Percentiles rank a stretch among this genome's conserved stretches.
Conservation (phyloP, 2,888 invertebrate genomes). For the Eulithis testata region DNA sequence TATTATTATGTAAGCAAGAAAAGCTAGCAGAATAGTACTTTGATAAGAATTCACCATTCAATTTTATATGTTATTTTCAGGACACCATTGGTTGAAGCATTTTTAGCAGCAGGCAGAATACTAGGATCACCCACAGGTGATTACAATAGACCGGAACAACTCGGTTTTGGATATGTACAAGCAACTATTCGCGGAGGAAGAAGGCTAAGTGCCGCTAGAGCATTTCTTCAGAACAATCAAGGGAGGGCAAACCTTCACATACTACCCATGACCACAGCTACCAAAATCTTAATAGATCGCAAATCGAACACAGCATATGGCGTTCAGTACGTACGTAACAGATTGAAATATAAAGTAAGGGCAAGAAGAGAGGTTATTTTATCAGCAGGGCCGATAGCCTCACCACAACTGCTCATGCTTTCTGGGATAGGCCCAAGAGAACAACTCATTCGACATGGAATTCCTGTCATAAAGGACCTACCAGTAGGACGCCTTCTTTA, state of each 20-base stretch:
- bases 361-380: constrained; percentile 89
- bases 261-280: constrained; percentile 80
- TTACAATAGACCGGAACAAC: constrained; percentile 85
- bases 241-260: constrained; percentile 84
- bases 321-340: constrained; percentile 79
- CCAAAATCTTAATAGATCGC: constrained; percentile 81
- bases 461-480: constrained; percentile 83
- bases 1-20: no score
- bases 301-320: constrained; percentile 79
- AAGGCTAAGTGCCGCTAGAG: constrained; percentile 84
- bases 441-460: constrained; percentile 81
- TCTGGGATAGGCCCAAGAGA: constrained; percentile 88
- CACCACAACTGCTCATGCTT: constrained; percentile 92
- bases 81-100: constrained; percentile 84
- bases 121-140: constrained; percentile 87
- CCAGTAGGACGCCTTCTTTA: constrained; percentile 87
- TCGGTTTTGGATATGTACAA: constrained; percentile 86
- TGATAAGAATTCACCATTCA: not conserved
- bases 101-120: constrained; percentile 86
- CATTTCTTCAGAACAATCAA: constrained; percentile 83
- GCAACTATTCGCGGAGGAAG: constrained; percentile 85
- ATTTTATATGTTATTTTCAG: constrained; percentile 43
- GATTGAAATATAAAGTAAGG: constrained; percentile 67
- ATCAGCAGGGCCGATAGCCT: constrained; percentile 91
- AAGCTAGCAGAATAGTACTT: not conserved